Evolutionary conservation across 2,113 vertebrate species (phyloP), one percentile per base, ranked within the genome.

Genomic region (Corythornis madagascariensis): DNA sequence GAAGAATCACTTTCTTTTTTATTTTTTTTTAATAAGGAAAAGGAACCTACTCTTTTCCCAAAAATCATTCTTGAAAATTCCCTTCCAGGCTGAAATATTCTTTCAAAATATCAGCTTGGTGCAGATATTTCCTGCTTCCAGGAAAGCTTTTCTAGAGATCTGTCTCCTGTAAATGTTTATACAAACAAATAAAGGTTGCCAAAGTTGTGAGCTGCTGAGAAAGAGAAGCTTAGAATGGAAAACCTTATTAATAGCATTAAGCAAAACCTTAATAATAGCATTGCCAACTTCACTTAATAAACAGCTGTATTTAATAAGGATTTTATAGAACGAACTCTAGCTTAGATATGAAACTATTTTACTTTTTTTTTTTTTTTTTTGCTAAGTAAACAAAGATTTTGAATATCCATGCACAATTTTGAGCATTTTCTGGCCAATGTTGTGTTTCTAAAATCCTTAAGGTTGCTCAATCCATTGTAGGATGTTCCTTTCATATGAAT

Each of bases 111-210:
- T 95, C 92, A 95, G 56, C 75, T 89, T 70, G 20, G 17, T 88
- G 76, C 88, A 95, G 85, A 80, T 75, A 94, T 66, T 92, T 95
- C 85, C 90, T 87, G 83, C 75, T 95, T 95, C 82, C 90, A 95
- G 90, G 90, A 91, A 94, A 86, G 75, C 60, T 91, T 91, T 96
- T 94, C 94, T 89, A 89, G 85, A 92, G 64, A 40, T 77, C 55
- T 89, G 12, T 33, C 90, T 88, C 38, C 75, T 86, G 75, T 80
- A 76, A 92, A 92, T 83, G 31, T 94, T 95, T 89, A 83, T 91
- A 85, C 19, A 83, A 76, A 59, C 42, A 83, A 64, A 29, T 66
- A 76, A 83, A 88, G 55, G 35, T 82, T 91, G 78, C 87, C 89
- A 91, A 69, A 85, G 11, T 73, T 66, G 45, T 31, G 89, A 92